Conservation (phyloP, 2,797 vertebrate genomes). For the Phaenicophaeus curvirostris region DNA sequence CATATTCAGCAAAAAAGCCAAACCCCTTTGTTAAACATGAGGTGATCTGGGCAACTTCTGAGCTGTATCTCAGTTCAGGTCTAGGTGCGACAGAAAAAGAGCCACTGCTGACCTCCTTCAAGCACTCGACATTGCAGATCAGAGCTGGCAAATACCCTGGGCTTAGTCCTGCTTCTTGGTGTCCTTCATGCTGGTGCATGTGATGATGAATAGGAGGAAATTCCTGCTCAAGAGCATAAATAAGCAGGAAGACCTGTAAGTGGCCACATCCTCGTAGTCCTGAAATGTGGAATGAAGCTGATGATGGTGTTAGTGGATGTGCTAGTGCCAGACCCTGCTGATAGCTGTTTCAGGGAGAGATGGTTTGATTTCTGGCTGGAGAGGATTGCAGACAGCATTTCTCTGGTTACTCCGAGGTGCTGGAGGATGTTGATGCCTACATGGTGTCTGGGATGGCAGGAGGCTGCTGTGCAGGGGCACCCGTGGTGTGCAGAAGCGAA, state of each 20-base stretch:
- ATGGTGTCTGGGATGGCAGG: not conserved
- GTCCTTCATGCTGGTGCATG: not conserved
- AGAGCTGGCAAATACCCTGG: not conserved
- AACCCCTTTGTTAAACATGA: not conserved
- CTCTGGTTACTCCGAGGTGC: not conserved
- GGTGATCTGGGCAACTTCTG: not conserved
- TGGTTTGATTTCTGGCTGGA: not conserved
- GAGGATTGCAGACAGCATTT: not conserved
- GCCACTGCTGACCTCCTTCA: not conserved
- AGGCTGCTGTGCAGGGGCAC: not conserved
- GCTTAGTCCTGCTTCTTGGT: not conserved
- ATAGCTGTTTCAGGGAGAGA: not conserved
- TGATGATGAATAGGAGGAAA: not conserved
- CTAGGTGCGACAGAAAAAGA: not conserved
- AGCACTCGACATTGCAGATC: not conserved
- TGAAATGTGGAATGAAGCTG: not conserved
- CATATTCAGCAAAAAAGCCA: not conserved
- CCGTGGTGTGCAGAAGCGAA: rapidly evolving
- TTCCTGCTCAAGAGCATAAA: not conserved
- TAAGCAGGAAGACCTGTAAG: not conserved
- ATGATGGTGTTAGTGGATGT: not conserved
- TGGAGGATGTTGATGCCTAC: too few relatives aligned
- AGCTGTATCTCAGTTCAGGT: not conserved
- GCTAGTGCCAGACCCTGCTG: not conserved
- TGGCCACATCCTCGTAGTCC: not conserved